Conservation (phyloP, 2,888 invertebrate species). For the Microplitis manilae region DNA sequence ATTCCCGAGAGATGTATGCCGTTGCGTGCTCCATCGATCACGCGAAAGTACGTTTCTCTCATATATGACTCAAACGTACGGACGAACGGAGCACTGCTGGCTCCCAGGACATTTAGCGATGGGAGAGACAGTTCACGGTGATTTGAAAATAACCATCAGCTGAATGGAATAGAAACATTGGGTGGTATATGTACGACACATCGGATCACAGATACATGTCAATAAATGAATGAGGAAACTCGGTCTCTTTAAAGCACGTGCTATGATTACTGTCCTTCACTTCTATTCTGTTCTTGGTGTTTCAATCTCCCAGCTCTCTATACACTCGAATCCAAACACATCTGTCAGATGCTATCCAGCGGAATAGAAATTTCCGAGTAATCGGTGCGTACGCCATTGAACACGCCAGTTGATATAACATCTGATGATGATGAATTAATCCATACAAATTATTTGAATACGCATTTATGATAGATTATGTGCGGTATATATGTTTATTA, state of each 20-base stretch:
- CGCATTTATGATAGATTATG: neutral
- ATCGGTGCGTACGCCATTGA: conserved; percentile 12
- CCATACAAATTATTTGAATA: neutral
- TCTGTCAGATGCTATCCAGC: neutral
- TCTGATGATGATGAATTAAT: neutral
- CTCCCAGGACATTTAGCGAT: conserved; percentile 8
- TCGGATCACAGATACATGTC: neutral
- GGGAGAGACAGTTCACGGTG: neutral
- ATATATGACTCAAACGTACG: conserved; percentile 11
- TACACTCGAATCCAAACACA: neutral
- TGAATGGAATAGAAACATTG: neutral
- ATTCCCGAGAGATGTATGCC: conserved; percentile 37
- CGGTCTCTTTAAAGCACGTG: conserved; percentile 9
- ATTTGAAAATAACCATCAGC: conserved; percentile 2
- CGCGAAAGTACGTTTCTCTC: conserved; percentile 19
- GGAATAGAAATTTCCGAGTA: conserved; percentile 17
- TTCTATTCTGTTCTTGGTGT: too few relatives aligned
- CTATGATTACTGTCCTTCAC: neutral
- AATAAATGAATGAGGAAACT: neutral
- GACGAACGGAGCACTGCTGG: neutral
- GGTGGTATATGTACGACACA: neutral
- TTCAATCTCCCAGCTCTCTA: conserved; percentile 6
- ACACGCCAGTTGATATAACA: conserved; percentile 5
- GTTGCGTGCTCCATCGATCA: conserved; percentile 44
- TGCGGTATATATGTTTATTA: neutral